Conservation (phyloP, 2,888 invertebrate species). For the Rhopalosiphum nymphaeae region DNA sequence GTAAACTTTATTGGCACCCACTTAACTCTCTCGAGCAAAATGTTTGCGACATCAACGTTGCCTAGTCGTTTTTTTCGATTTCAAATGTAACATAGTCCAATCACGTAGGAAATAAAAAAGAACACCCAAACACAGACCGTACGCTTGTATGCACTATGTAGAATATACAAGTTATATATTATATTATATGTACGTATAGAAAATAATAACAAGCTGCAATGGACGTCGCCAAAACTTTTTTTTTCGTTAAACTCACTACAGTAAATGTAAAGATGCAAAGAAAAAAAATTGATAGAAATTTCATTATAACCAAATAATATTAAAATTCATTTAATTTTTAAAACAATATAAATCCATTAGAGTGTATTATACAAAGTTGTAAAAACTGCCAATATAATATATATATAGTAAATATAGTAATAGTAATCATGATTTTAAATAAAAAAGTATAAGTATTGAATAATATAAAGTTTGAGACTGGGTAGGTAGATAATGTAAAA, state of each 20-base stretch:
- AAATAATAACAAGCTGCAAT: neutral
- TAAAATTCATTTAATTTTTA: neutral
- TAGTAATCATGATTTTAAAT: neutral
- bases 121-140: neutral
- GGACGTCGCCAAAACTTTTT: neutral
- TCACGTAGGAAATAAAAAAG: neutral
- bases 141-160: neutral
- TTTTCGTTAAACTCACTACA: neutral
- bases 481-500: neutral
- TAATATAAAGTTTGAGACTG: neutral
- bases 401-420: neutral
- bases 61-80: neutral
- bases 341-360: neutral
- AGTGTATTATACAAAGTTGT: neutral
- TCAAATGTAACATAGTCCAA: conserved; percentile 11
- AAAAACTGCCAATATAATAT: neutral
- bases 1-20: neutral
- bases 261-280: neutral
- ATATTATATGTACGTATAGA: neutral
- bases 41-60: neutral
- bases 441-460: neutral
- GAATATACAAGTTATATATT: neutral
- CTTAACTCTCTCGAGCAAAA: neutral
- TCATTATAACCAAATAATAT: neutral
- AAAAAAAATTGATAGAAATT: neutral